Conservation (phyloP, 2,797 vertebrate genomes). For the Tinamus major region DNA sequence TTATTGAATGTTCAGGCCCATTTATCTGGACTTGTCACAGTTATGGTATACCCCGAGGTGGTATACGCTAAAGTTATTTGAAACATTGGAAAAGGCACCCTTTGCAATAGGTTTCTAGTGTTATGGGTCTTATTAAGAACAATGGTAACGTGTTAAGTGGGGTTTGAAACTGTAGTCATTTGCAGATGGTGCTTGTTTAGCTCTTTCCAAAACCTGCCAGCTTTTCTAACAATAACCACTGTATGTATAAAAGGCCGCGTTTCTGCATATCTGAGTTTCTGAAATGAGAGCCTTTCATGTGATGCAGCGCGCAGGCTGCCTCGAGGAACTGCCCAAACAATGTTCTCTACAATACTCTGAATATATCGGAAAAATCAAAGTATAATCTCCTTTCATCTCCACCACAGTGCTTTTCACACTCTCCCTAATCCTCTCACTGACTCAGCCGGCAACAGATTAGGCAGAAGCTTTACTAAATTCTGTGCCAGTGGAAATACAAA, state of each 20-base stretch:
- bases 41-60: background rate
- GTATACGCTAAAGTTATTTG: background rate
- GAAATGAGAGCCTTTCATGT: background rate
- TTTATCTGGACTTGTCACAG: background rate
- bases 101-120: background rate
- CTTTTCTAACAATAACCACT: background rate
- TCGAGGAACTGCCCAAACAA: background rate
- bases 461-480: slow-evolving; percentile 19
- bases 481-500: background rate
- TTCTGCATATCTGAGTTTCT: background rate
- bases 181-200: background rate
- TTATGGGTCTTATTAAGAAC: background rate
- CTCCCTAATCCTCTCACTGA: slow-evolving; percentile 45
- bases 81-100: too few relatives aligned
- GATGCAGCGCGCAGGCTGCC: background rate
- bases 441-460: slow-evolving; percentile 31
- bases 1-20: background rate
- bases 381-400: background rate
- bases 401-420: slow-evolving; percentile 16
- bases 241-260: background rate
- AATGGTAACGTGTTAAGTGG: background rate
- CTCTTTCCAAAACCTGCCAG: background rate
- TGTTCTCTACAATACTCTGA: background rate
- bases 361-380: background rate
- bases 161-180: background rate